A percentile compares a stretch with the other conserved stretches of the same genome.
Conservation (phyloP, 1,140 invertebrate species). For the Lasaia peninsularis region DNA sequence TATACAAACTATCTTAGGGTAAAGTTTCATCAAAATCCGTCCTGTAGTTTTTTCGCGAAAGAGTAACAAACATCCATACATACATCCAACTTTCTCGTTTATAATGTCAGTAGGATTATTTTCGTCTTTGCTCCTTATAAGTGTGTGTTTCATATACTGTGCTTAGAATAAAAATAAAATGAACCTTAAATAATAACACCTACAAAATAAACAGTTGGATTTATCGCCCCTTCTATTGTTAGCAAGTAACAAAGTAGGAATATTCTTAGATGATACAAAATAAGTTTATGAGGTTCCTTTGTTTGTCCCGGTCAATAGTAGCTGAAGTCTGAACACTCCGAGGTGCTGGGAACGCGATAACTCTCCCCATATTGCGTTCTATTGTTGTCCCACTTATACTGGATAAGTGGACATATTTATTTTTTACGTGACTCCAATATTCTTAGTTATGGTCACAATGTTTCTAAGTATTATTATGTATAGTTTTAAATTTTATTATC, state of each 20-base stretch:
- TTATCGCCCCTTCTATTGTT: conserved; percentile 26
- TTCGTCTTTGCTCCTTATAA: too few relatives aligned
- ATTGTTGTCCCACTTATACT: conserved; percentile 50
- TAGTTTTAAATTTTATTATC: too few relatives aligned
- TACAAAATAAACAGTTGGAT: neutral
- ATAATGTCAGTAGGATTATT: too few relatives aligned
- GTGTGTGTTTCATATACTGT: too few relatives aligned
- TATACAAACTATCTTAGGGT: too few relatives aligned
- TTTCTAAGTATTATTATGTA: neutral
- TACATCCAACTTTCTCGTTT: too few relatives aligned
- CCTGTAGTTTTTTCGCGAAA: too few relatives aligned
- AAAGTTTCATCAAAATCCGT: too few relatives aligned
- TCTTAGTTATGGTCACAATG: conserved; percentile 23
- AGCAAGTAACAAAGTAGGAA: conserved; percentile 47
- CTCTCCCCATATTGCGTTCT: conserved; percentile 42
- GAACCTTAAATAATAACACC: too few relatives aligned
- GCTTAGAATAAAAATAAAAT: too few relatives aligned
- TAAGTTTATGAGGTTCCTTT: conserved; percentile 62
- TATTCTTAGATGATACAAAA: conserved; percentile 53
- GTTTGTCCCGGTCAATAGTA: conserved; percentile 62
- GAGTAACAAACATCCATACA: too few relatives aligned
- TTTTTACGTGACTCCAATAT: conserved; percentile 54
- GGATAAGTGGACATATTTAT: conserved; percentile 52
- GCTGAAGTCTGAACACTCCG: neutral
- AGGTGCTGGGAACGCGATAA: conserved; percentile 14